phyloP scores from a whole-genome alignment of 2,888 invertebrate species.

The Epistrophe eligans region DNA sequence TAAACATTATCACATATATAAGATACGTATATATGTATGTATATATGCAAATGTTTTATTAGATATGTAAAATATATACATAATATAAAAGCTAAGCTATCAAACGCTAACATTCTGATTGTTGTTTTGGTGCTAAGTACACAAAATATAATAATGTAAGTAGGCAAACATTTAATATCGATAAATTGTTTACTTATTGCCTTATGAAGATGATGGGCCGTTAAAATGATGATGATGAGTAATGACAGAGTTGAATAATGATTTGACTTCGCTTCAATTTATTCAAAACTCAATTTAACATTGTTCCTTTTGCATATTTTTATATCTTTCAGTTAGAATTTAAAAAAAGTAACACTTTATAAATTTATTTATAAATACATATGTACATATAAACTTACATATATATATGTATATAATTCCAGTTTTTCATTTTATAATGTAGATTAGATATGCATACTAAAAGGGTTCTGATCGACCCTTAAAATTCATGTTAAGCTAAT shows the following conservation, averaged over 20 bases:
- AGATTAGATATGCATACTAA: too few relatives aligned
- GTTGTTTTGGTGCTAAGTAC: constrained; percentile 11
- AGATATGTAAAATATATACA: background rate
- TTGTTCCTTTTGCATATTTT: background rate
- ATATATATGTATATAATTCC: too few relatives aligned
- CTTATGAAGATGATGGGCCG: constrained; percentile 27
- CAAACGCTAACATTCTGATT: constrained; percentile 4
- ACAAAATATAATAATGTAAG: background rate
- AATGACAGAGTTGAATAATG: constrained; percentile 31
- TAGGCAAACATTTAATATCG: constrained; percentile 16
- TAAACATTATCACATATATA: constrained; percentile 13
- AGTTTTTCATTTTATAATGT: too few relatives aligned
- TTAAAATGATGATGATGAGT: constrained; percentile 20
- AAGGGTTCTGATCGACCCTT: too few relatives aligned
- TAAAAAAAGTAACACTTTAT: too few relatives aligned
- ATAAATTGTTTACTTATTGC: constrained; percentile 41
- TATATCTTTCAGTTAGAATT: too few relatives aligned
- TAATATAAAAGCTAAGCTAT: constrained; percentile 27
- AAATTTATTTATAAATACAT: too few relatives aligned
- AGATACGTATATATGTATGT: too few relatives aligned
- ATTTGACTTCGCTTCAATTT: background rate
- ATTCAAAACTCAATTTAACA: constrained; percentile 11
- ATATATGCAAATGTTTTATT: too few relatives aligned
- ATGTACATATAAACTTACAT: too few relatives aligned
- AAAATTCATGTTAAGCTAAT: too few relatives aligned